Evolutionary conservation across 2,888 invertebrate genomes (phyloP), one percentile per base, ranked within the genome.

Genomic region (Yponomeuta plumbellus): DNA sequence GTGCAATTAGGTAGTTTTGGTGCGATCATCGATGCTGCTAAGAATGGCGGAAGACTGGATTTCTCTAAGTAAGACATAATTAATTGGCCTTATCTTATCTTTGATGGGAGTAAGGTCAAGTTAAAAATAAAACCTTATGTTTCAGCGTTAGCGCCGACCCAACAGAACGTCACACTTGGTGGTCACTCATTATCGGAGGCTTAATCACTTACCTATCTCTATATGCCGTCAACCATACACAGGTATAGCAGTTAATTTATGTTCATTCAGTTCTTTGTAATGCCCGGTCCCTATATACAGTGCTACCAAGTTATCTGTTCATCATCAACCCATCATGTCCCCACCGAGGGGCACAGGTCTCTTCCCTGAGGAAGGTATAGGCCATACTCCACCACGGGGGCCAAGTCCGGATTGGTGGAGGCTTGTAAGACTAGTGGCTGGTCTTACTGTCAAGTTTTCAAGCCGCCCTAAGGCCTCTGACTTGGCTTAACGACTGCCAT

Each of bases 171-270:
- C 96, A 97, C 73, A 95, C 97, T 0, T 95, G 97, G 94, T 97
- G 96, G 93, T 94, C 95, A 0, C 90, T 97, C 34, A 86, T 94
- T 5, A 91, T 97, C 65, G 97, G 97, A n/a, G 97, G 97, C 0
- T 84, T 94, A 56, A 92, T 95, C 66, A 97, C 96, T 0, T 97
- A 95, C 78, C 80, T 96, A 58, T 95, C 97, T 0, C 76, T 97
- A 10, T 97, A 97, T 80, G 97, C 95, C 2, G 96, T 97, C 0
- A 97, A 97, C 80, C 97, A 97, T 82, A 95, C 97, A 0, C 97
- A 91, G 85, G 90, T 90, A 75, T 71, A 39, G 10, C 23, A 4
- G 44, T n/a, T 65, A 0, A n/a, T 65, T 23, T n/a, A n/a, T 22
- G 1, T 13, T 26, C 11, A 4, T 34, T 57, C 10, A 26, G 17